A percentile compares a stretch with the other conserved stretches of the same genome.
These are phyloP conservation scores for Ennomos quercinarius DNA, from an alignment of 2,888 invertebrate species.

Conservation along the genomic window DNA sequence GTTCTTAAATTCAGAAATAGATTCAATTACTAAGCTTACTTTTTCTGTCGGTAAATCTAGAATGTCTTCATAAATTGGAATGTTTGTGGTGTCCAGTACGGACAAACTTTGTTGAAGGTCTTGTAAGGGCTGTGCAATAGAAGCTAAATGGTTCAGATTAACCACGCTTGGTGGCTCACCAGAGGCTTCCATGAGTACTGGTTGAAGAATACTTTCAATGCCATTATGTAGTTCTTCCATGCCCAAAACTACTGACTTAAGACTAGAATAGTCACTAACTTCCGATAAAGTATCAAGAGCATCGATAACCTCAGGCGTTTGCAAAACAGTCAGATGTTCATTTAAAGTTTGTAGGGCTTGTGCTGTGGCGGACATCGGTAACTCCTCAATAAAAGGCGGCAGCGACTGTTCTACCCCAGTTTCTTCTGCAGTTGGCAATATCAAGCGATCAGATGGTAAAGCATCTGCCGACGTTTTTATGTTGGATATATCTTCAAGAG, in stretches of 20 bases:
- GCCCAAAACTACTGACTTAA: conserved; percentile 63
- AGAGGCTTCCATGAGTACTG: conserved; percentile 65
- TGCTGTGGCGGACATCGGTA: conserved; percentile 55
- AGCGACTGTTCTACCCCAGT: conserved; percentile 50
- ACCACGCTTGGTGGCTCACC: conserved; percentile 52
- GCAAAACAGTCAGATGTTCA: conserved; percentile 64
- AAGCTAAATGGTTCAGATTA: conserved; percentile 59
- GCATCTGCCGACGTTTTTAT: conserved; percentile 84
- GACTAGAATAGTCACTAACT: conserved; percentile 65
- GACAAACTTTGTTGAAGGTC: conserved; percentile 69
- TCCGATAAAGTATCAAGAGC: conserved; percentile 69
- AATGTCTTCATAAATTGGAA: conserved; percentile 73
- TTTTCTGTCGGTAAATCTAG: conserved; percentile 66
- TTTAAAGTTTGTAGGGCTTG: conserved; percentile 68
- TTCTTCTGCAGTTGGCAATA: conserved; percentile 62
- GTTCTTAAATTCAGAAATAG: conserved; percentile 64
- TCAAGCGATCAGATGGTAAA: conserved; percentile 65
- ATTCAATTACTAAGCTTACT: conserved; percentile 64
- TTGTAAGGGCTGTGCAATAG: conserved; percentile 72
- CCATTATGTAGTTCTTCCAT: conserved; percentile 63
- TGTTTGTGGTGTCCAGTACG: conserved; percentile 66
- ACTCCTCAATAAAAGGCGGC: conserved; percentile 46
- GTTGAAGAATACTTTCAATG: conserved; percentile 70
- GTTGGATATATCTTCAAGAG: conserved; percentile 85
- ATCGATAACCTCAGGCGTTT: conserved; percentile 68